Percentiles rank a stretch among this genome's conserved stretches.
Conservation (phyloP, 2,113 vertebrate species). For the Alouatta palliata region DNA sequence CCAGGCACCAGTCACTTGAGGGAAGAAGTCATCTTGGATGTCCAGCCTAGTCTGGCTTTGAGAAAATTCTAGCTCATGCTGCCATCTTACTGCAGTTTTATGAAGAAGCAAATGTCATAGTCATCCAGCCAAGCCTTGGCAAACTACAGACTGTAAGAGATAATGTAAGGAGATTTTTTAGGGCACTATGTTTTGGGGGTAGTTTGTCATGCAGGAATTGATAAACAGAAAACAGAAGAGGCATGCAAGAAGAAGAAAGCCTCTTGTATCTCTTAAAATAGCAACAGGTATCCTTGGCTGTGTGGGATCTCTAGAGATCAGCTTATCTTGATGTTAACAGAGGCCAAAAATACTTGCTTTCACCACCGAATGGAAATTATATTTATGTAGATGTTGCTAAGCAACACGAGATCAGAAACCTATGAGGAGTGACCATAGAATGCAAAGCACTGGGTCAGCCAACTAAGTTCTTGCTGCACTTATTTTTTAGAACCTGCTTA, state of each 20-base stretch:
- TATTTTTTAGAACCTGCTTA: not conserved
- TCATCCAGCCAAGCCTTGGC: not conserved
- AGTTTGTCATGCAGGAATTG: not conserved
- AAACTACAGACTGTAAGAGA: not conserved
- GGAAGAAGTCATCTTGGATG: not conserved
- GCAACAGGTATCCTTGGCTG: not conserved
- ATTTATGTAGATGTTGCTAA: slow-evolving; percentile 55
- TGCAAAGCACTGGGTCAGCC: not conserved
- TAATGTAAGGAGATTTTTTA: not conserved
- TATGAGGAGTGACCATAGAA: not conserved
- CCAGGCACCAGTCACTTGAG: not conserved
- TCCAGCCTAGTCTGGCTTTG: not conserved
- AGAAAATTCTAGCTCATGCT: not conserved
- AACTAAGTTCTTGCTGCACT: not conserved
- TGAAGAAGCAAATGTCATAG: not conserved
- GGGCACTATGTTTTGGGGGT: not conserved
- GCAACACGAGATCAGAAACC: slow-evolving; percentile 53
- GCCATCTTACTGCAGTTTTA: not conserved
- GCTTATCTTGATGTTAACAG: slow-evolving; percentile 38
- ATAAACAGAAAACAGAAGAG: slow-evolving; percentile 11
- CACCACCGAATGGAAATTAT: slow-evolving; percentile 55
- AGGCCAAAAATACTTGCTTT: slow-evolving; percentile 50
- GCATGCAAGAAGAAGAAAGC: not conserved
- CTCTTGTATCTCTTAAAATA: not conserved
- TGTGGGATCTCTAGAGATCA: not conserved